Percentiles rank a stretch among this genome's conserved stretches.
These are phyloP conservation scores for Apodemus speciosus DNA, from an alignment of 2,113 vertebrate genomes.

Conservation along the genomic window DNA sequence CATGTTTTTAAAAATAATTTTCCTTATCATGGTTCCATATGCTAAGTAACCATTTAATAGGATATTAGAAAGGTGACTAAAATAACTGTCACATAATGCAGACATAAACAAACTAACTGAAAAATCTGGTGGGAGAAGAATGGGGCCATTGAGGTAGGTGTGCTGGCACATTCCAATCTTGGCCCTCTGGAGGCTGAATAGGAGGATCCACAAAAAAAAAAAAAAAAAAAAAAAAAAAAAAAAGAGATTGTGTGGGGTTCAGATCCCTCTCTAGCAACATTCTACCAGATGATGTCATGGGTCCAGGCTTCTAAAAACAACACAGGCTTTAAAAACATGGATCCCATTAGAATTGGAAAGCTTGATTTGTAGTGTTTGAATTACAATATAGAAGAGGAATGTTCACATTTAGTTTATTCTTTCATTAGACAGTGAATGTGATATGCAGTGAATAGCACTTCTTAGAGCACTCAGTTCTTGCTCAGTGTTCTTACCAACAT, in stretches of 20 bases:
- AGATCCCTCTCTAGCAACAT: background rate
- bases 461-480: background rate
- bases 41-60: background rate
- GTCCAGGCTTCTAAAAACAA: background rate
- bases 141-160: background rate
- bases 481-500: background rate
- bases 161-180: background rate
- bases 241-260: background rate
- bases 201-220: background rate
- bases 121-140: background rate
- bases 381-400: background rate
- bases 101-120: background rate
- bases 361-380: background rate
- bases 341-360: background rate
- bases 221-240: too few species aligned
- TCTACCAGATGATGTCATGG: background rate
- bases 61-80: background rate
- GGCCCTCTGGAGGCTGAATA: background rate
- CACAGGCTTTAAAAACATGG: background rate
- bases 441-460: rapidly evolving
- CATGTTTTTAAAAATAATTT: background rate
- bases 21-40: background rate
- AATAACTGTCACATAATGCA: background rate
- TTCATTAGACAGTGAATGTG: background rate
- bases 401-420: background rate